phyloP scores from a whole-genome alignment of 2,888 invertebrate species.

The Cheilosia impressa region DNA sequence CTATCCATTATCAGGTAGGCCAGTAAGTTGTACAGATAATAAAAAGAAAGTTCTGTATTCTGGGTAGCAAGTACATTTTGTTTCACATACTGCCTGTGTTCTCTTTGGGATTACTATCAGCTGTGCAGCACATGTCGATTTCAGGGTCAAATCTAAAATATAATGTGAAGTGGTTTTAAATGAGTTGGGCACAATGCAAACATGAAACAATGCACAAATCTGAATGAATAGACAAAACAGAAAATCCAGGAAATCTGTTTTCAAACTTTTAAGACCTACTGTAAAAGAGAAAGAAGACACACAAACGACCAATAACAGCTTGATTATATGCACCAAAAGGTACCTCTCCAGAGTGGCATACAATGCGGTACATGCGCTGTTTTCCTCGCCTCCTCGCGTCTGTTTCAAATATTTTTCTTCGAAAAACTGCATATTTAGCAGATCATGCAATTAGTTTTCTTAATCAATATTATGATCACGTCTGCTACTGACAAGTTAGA shows the following conservation, averaged over 20 bases:
- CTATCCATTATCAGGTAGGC: no score
- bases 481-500: not conserved
- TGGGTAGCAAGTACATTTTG: no score
- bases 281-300: constrained; percentile 12
- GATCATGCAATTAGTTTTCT: not conserved
- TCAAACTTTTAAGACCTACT: constrained; percentile 34
- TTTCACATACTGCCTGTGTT: no score
- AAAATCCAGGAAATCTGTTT: not conserved
- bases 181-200: no score
- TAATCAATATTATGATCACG: not conserved
- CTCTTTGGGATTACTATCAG: no score
- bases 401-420: not conserved
- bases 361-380: constrained; percentile 42
- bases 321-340: not conserved
- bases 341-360: not conserved
- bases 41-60: no score
- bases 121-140: no score
- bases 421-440: not conserved
- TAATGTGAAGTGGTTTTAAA: no score
- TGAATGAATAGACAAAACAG: not conserved
- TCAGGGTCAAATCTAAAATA: no score
- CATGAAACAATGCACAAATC: not conserved
- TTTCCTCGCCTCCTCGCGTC: not conserved
- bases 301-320: constrained; percentile 22
- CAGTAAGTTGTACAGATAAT: no score